phyloP scores from a whole-genome alignment of 2,113 vertebrate genomes.

The Gallinago media region DNA sequence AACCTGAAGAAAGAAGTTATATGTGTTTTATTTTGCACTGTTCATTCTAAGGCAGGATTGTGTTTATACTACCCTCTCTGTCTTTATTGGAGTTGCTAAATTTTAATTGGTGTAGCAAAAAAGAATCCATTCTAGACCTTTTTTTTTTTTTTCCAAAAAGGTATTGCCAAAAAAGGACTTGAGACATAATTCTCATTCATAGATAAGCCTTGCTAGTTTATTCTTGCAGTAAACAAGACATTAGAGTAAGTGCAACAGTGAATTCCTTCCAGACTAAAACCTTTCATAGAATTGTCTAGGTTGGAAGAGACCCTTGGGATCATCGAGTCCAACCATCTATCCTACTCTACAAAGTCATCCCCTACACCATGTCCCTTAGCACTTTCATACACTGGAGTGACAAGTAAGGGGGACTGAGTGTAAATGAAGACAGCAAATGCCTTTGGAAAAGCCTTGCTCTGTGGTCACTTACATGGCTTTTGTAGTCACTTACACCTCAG shows the following conservation, averaged over 20 bases:
- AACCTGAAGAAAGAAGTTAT: neutral
- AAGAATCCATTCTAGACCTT: neutral
- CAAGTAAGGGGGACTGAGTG: neutral
- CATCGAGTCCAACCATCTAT: too few species aligned
- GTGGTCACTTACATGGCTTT: neutral
- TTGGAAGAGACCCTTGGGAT: too few species aligned
- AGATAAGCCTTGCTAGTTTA: neutral
- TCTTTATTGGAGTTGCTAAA: neutral
- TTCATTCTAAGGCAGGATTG: neutral
- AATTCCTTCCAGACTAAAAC: neutral
- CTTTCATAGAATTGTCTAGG: too few species aligned
- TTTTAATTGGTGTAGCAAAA: neutral
- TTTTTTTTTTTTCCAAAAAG: neutral
- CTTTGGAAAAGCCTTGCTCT: neutral
- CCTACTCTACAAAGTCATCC: too few species aligned
- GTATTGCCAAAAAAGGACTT: neutral
- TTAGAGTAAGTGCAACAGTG: neutral
- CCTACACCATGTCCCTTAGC: too few species aligned
- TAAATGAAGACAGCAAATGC: neutral
- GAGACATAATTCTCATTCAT: neutral
- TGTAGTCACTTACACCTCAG: neutral
- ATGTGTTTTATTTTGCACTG: neutral
- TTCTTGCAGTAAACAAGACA: neutral
- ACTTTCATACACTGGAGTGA: neutral
- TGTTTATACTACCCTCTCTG: neutral